Conservation (phyloP, 2,113 vertebrate species). For the Martes martes region DNA sequence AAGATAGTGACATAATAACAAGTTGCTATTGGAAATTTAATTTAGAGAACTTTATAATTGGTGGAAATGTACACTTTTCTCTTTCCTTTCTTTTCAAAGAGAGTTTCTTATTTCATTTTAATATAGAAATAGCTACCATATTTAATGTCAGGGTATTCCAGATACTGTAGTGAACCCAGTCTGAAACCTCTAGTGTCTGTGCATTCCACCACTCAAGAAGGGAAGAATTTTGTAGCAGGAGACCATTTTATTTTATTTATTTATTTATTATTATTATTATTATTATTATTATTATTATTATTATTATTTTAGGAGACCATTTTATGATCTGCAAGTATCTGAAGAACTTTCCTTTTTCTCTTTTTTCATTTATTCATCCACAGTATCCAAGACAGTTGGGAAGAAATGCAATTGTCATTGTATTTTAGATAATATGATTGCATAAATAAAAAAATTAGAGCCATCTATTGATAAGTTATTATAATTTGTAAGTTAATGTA, state of each 20-base stretch:
- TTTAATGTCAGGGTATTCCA: neutral
- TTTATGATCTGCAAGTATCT: neutral
- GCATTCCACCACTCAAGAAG: neutral
- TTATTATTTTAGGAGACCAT: neutral
- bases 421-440: neutral
- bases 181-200: neutral
- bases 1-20: neutral
- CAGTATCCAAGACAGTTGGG: neutral
- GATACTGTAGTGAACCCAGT: neutral
- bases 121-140: neutral
- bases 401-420: neutral
- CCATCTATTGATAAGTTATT: neutral
- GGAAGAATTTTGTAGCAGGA: neutral
- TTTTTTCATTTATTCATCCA: neutral
- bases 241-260: neutral
- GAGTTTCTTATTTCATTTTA: neutral
- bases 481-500: neutral
- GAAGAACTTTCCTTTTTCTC: neutral
- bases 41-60: neutral
- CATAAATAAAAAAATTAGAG: neutral
- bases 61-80: neutral
- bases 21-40: neutral
- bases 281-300: too few species aligned
- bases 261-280: too few species aligned
- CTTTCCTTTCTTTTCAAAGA: neutral